Evolutionary conservation across 2,888 invertebrate species (phyloP), one percentile per base, ranked within the genome.

Genomic region (Napeogenes inachia): DNA sequence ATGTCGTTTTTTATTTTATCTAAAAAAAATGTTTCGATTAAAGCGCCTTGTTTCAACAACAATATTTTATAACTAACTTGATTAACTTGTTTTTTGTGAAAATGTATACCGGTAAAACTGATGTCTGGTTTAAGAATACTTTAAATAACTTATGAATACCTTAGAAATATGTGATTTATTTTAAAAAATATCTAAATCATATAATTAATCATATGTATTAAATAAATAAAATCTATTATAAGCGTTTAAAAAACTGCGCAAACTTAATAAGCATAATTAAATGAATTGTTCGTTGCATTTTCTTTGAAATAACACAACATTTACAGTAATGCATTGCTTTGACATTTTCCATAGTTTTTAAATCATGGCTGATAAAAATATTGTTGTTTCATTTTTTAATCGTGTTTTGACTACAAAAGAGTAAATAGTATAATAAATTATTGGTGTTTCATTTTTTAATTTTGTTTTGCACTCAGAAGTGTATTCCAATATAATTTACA

Each of bases 11-110:
- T 47, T 47, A 54, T 63, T 66, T 61, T 63, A 61, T 57, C 61
- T 61, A 59, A 57, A 54, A 32, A 35, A 45, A 57, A 62, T 56
- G 55, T 56, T 56, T 64, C 50, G 55, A 47, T 62, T 64, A 54
- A 61, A 63, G 38, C 35, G 50, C 33, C 56, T 61, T 59, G 57
- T 62, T 56, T 59, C 38, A 50, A 57, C 59, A 60, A 53, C 58
- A 60, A 60, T 55, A 62, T 62, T 61, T 63, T 64, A 38, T 54
- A 59, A 54, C 38, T 56, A 62, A 63, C 50, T 62, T 64, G 57
- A 30, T 42, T 35, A 62, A 66, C 66, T 59, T 38, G 66, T 66
- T 64, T 58, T 58, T 57, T 57, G 46, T 55, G 55, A 58, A 62
- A 66, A 66, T 46, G 60, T 62, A 58, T 66, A 62, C 64, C 56